phyloP scores from a whole-genome alignment of 2,113 vertebrate species.

The Gallinago paraguaiae region DNA sequence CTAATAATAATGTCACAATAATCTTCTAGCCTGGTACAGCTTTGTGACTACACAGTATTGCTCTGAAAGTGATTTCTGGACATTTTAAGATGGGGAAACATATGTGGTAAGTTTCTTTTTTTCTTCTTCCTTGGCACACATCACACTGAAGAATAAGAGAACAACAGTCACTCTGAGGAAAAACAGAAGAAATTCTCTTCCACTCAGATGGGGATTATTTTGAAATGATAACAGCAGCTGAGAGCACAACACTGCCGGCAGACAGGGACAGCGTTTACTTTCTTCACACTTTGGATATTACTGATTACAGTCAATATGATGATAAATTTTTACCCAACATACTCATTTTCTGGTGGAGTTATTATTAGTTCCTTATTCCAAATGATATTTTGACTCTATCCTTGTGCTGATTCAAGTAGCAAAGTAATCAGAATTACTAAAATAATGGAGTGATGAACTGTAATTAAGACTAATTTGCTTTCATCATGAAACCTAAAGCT shows the following conservation, averaged over 20 bases:
- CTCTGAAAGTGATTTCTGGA: not conserved
- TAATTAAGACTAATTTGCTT: not conserved
- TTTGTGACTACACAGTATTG: not conserved
- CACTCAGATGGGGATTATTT: not conserved
- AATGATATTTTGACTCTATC: not conserved
- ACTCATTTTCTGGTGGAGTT: not conserved
- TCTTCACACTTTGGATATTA: not conserved
- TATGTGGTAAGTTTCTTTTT: not conserved
- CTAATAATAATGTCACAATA: slow-evolving; percentile 30
- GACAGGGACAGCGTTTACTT: not conserved
- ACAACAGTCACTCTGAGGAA: not conserved
- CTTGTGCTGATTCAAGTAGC: not conserved
- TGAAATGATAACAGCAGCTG: not conserved
- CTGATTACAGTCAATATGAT: not conserved
- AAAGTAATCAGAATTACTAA: not conserved
- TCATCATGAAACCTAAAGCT: not conserved
- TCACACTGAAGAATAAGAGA: not conserved
- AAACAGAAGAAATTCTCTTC: not conserved
- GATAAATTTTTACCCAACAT: not conserved
- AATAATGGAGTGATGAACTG: not conserved
- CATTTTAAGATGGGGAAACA: not conserved
- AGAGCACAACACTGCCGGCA: not conserved
- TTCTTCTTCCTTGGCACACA: not conserved
- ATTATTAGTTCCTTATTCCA: not conserved
- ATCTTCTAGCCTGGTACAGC: not conserved